Percentiles rank a stretch among this genome's conserved stretches.
phyloP scores from a whole-genome alignment of 2,113 vertebrate genomes.

The Pimephales promelas region DNA sequence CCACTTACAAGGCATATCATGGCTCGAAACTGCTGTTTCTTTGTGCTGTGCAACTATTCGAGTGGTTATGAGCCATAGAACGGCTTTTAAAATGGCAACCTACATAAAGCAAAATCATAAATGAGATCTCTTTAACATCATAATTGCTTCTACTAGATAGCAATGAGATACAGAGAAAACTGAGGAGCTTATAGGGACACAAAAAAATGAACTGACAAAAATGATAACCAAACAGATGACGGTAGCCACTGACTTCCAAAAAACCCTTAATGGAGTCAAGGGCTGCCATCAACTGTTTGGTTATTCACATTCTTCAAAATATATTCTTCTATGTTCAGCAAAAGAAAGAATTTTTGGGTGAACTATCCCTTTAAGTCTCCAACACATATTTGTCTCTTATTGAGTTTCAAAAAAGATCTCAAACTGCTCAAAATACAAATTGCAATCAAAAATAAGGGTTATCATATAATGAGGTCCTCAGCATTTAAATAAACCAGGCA shows the following conservation, averaged over 20 bases:
- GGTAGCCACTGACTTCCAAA: too few relatives aligned
- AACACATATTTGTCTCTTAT: too few relatives aligned
- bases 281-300: too few relatives aligned
- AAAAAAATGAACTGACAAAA: too few relatives aligned
- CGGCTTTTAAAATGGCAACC: background rate
- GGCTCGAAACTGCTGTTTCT: background rate
- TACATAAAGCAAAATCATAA: background rate
- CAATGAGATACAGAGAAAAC: background rate
- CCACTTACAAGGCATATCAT: conserved; percentile 10
- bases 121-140: background rate
- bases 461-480: background rate
- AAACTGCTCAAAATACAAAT: too few relatives aligned
- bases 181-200: background rate
- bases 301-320: too few relatives aligned
- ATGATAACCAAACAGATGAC: too few relatives aligned
- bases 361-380: too few relatives aligned
- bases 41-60: background rate
- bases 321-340: too few relatives aligned
- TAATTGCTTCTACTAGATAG: background rate
- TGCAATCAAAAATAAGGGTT: background rate
- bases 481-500: background rate
- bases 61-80: background rate
- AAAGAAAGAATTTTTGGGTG: too few relatives aligned
- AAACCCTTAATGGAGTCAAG: too few relatives aligned
- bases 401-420: too few relatives aligned